Evolutionary conservation across 1,140 invertebrate genomes (phyloP).

Genomic region (Drosophila hydei): DNA sequence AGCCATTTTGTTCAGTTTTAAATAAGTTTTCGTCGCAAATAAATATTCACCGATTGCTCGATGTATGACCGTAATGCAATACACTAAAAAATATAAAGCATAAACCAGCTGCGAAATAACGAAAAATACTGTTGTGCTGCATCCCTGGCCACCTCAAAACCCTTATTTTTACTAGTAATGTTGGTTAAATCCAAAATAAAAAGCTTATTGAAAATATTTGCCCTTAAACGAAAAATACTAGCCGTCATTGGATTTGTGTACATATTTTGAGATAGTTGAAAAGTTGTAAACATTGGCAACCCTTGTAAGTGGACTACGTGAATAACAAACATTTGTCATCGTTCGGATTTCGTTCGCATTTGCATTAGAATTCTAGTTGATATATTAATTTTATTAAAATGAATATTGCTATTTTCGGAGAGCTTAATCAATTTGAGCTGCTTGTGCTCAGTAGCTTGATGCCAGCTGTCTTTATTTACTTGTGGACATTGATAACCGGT

Average conservation of each 20-base stretch:
- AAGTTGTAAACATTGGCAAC: constrained; percentile 13
- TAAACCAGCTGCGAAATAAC: not conserved
- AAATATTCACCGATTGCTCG: constrained; percentile 17
- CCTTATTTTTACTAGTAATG: not conserved
- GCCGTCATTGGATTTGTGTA: too few relatives aligned
- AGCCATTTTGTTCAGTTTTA: constrained; percentile 55
- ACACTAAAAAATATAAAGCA: constrained; percentile 35
- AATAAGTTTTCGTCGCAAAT: constrained; percentile 38
- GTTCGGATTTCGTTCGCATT: not conserved
- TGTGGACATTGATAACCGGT: constrained; percentile 71
- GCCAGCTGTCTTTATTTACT: constrained; percentile 63
- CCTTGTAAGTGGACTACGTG: constrained; percentile 47
- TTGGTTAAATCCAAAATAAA: too few relatives aligned
- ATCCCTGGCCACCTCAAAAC: not conserved
- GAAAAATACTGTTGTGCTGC: not conserved
- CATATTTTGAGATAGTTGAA: too few relatives aligned
- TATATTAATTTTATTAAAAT: constrained; percentile 39
- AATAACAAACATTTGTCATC: constrained; percentile 55
- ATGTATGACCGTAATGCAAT: constrained; percentile 18
- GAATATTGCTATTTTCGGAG: constrained; percentile 66
- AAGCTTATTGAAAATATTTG: too few relatives aligned
- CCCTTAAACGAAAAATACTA: not conserved
- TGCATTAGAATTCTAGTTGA: not conserved
- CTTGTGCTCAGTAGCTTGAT: constrained; percentile 54
- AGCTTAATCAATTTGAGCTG: constrained; percentile 62